Conservation (phyloP, 2,888 invertebrate genomes). For the Lingula anatina region DNA sequence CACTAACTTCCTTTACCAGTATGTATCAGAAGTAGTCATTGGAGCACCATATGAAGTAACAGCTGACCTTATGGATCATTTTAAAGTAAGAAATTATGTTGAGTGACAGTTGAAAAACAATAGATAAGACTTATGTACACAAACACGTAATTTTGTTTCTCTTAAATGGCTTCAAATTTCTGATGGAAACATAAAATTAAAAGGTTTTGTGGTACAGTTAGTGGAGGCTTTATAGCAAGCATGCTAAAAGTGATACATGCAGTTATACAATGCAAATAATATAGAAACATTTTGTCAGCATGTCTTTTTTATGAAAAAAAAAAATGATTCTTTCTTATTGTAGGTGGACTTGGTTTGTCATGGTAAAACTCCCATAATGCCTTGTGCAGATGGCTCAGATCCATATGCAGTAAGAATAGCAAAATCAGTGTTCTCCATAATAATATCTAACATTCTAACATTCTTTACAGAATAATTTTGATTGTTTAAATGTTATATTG, state of each 20-base stretch:
- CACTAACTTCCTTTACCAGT: too few species aligned
- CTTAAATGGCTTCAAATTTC: too few species aligned
- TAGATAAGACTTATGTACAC: neutral
- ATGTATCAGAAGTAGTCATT: slow-evolving; percentile 96
- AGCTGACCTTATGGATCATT: slow-evolving; percentile 89
- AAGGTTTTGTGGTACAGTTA: neutral
- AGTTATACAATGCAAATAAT: too few species aligned
- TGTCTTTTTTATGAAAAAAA: too few species aligned
- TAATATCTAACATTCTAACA: too few species aligned
- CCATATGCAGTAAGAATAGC: slow-evolving; percentile 69
- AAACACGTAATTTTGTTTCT: too few species aligned
- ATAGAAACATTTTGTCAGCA: too few species aligned
- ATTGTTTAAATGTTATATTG: neutral
- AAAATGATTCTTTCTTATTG: slow-evolving; percentile 1
- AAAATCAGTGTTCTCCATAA: too few species aligned
- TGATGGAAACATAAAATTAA: neutral
- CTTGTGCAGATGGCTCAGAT: slow-evolving; percentile 67
- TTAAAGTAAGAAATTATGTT: slow-evolving; percentile 57
- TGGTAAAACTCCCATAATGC: slow-evolving; percentile 66
- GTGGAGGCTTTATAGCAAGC: too few species aligned
- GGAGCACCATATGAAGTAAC: slow-evolving; percentile 95
- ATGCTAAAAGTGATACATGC: too few species aligned
- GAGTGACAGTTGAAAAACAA: neutral
- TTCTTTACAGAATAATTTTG: neutral
- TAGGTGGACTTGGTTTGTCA: slow-evolving; percentile 82